Evolutionary conservation across 1,140 invertebrate species (phyloP), one percentile per base, ranked within the genome.

Genomic region (Apis florea): DNA sequence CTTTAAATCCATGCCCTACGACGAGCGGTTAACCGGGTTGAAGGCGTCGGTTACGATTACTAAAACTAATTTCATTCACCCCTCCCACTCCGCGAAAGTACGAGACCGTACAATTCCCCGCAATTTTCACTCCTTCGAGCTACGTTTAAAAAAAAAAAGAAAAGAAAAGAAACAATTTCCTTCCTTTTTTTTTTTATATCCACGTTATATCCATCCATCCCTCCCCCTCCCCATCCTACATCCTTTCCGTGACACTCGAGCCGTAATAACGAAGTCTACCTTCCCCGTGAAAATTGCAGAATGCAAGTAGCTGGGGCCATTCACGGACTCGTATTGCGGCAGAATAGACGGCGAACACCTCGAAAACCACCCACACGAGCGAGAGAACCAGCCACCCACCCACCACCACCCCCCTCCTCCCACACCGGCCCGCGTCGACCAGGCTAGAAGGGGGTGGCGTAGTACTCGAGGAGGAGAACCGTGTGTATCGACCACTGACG

Each of bases 401-500:
- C n/a, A 75, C 56, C 68, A 72, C 68, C 56, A 8, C 53, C 19
- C 80, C n/a, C 53, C 70, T n/a, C 66, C 56, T 69, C 64, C 31
- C 31, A 40, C 0, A 19, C 26, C 31, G 15, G 40, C 51, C 31
- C 31, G 31, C 31, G 24, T 21, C 78, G 40, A 26, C 64, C 31
- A 49, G 51, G 51, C 64, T 21, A 26, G 64, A 54, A 67, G 83
- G 84, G 83, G 85, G 77, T 85, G 84, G 88, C 83, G 88, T 89
- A 89, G 89, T 90, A 90, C 90, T 88, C 84, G 83, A 88, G 85
- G 84, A 85, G 84, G 85, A 86, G 84, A 85, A 83, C 63, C 79
- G 88, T 82, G 87, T 90, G 88, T 91, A 91, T 91, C 89, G 90
- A 91, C 88, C 90, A 87, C 77, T 92, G 91, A 91, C 90, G 91